A percentile compares a stretch with the other conserved stretches of the same genome.
phyloP scores from a whole-genome alignment of 2,888 invertebrate species.

The Amphimallon solstitiale region DNA sequence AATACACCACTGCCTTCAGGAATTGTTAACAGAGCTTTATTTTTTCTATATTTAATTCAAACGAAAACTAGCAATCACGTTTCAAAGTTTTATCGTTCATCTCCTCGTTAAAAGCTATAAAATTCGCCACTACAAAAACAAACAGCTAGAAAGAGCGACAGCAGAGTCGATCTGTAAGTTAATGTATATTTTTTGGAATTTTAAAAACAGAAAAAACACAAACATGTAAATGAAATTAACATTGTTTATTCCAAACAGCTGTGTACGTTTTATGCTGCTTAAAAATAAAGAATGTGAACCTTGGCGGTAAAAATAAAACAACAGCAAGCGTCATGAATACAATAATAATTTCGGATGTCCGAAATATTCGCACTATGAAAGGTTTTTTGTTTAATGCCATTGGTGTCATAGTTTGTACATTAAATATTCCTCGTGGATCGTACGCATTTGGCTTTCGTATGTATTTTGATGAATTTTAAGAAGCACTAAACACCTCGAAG shows the following conservation, averaged over 20 bases:
- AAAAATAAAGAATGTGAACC: constrained; percentile 13
- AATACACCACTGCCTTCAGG: too few relatives aligned
- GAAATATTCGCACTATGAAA: background rate
- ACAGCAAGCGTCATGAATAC: background rate
- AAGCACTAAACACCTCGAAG: too few relatives aligned
- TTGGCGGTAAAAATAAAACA: constrained; percentile 27
- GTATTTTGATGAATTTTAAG: too few relatives aligned
- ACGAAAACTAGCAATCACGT: background rate
- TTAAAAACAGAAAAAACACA: constrained; percentile 4
- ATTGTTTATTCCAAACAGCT: constrained; percentile 23
- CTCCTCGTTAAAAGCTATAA: background rate
- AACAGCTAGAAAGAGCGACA: background rate
- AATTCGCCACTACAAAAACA: background rate
- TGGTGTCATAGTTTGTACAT: background rate
- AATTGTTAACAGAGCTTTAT: too few relatives aligned
- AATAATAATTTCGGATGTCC: constrained; percentile 18
- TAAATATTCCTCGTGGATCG: background rate
- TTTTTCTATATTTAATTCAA: too few relatives aligned
- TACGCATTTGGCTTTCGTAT: constrained; percentile 21
- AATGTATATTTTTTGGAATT: background rate
- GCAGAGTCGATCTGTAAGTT: too few relatives aligned
- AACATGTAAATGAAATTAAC: constrained; percentile 30
- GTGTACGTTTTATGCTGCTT: constrained; percentile 4
- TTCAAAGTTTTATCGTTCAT: background rate
- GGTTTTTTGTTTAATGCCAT: background rate